Percentiles rank a stretch among this genome's conserved stretches.
These are phyloP conservation scores for Prionchulus punctatus DNA, from an alignment of 2,888 invertebrate genomes.

Conservation along the genomic window DNA sequence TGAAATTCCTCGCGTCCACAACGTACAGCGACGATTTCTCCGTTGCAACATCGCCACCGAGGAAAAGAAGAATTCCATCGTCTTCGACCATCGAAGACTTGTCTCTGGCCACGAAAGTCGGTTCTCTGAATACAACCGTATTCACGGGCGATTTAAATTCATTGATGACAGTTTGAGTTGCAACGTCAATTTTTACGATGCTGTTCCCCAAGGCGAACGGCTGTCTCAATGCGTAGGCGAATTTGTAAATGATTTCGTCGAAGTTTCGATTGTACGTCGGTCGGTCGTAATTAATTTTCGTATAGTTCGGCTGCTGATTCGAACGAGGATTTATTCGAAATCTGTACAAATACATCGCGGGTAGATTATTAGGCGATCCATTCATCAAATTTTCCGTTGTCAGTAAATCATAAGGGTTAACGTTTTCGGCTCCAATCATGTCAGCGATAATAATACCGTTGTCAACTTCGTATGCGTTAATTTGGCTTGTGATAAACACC, in stretches of 20 bases:
- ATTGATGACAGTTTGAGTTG: constrained; percentile 22
- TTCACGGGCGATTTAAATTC: too few species aligned
- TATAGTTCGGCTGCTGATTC: not conserved
- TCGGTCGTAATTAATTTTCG: not conserved
- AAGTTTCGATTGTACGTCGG: constrained; percentile 28
- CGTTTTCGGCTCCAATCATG: not conserved
- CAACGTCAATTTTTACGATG: constrained; percentile 22
- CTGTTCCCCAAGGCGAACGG: constrained; percentile 4
- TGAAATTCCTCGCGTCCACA: constrained; percentile 27
- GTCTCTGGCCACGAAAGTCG: constrained; percentile 30
- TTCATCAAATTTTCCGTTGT: not conserved
- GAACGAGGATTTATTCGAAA: not conserved
- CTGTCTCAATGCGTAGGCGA: constrained; percentile 15
- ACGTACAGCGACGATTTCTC: constrained; percentile 17
- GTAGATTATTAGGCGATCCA: not conserved
- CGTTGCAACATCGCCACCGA: not conserved
- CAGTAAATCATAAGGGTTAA: not conserved
- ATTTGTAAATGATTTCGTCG: constrained; percentile 26
- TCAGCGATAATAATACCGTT: not conserved
- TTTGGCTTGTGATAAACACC: constrained; percentile 28
- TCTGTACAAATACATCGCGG: not conserved
- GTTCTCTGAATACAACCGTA: constrained; percentile 15
- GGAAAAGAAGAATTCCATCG: constrained; percentile 27
- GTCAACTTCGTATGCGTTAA: constrained; percentile 21
- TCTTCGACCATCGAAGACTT: constrained; percentile 27